Conservation (phyloP, 2,113 vertebrate species). For the Corythoichthys intestinalis region DNA sequence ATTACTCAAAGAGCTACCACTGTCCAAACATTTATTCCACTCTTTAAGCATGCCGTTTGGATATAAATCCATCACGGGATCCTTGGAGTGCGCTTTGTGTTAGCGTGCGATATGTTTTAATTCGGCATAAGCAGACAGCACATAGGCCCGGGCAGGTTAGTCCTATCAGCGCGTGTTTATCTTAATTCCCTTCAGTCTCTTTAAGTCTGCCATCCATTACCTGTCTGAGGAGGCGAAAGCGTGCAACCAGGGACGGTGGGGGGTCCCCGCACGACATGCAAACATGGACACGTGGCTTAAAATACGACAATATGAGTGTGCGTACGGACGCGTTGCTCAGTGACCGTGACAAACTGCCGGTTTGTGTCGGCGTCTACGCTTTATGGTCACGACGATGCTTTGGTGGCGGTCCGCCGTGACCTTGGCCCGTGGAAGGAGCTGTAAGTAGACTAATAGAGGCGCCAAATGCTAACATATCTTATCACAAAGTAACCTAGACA, state of each 20-base stretch:
- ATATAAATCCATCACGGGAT: background rate
- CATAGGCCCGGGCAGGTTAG: constrained; percentile 35
- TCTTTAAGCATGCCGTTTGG: background rate
- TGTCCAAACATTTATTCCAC: constrained; percentile 5
- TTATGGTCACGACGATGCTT: constrained; percentile 50
- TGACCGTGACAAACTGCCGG: constrained; percentile 51
- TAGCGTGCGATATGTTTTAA: constrained; percentile 50
- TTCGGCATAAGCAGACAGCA: constrained; percentile 60
- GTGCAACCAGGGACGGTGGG: constrained; percentile 18
- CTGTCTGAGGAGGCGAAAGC: constrained; percentile 48
- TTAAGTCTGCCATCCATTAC: constrained; percentile 59
- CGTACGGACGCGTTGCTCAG: constrained; percentile 42
- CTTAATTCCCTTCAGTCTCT: constrained; percentile 69
- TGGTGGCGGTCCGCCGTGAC: constrained; percentile 43
- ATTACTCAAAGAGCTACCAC: constrained; percentile 10
- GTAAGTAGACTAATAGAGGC: constrained; percentile 53
- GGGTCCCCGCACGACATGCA: constrained; percentile 20
- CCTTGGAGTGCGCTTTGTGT: constrained; percentile 1
- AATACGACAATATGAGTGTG: constrained; percentile 51
- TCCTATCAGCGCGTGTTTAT: constrained; percentile 68
- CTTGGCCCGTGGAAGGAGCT: constrained; percentile 49
- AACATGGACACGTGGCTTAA: constrained; percentile 37
- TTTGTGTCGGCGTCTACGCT: constrained; percentile 34
- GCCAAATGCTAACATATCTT: constrained; percentile 42
- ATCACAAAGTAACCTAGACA: background rate